These are phyloP conservation scores for Epinephelus cyanopodus DNA, from an alignment of 2,113 vertebrate species.

Conservation along the genomic window DNA sequence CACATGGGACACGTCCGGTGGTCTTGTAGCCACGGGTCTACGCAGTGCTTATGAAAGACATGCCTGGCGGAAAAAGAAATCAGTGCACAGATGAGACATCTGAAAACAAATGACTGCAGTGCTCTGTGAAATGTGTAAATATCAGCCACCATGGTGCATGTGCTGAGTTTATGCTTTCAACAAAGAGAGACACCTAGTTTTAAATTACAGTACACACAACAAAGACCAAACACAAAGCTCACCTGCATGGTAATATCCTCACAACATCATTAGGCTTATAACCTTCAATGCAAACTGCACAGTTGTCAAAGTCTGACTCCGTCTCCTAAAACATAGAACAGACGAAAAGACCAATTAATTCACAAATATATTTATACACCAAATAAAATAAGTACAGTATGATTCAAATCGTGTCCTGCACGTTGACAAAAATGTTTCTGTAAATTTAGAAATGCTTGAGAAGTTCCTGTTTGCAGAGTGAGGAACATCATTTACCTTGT, in stretches of 20 bases:
- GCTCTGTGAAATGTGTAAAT: neutral
- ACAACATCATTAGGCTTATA: constrained; percentile 97
- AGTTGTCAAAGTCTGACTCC: constrained; percentile 97
- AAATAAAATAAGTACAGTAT: neutral
- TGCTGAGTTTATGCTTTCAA: neutral
- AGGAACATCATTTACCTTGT: constrained; percentile 88
- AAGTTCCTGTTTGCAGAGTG: neutral
- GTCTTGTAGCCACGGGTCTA: constrained; percentile 98
- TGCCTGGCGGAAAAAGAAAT: constrained; percentile 85
- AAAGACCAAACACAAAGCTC: constrained; percentile 47
- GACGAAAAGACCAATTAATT: neutral
- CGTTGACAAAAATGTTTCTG: too few relatives aligned
- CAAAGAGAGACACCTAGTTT: neutral
- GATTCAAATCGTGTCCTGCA: neutral
- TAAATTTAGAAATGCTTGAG: neutral
- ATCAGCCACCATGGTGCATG: neutral
- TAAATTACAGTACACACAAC: neutral
- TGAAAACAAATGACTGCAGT: neutral
- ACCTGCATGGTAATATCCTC: constrained; percentile 96
- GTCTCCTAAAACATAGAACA: constrained; percentile 89
- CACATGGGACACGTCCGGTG: constrained; percentile 99
- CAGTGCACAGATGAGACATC: neutral
- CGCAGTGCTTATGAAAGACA: constrained; percentile 98
- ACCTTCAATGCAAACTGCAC: constrained; percentile 98
- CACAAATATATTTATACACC: neutral